phyloP scores from a whole-genome alignment of 1,140 invertebrate species.

The Planococcus citri region DNA sequence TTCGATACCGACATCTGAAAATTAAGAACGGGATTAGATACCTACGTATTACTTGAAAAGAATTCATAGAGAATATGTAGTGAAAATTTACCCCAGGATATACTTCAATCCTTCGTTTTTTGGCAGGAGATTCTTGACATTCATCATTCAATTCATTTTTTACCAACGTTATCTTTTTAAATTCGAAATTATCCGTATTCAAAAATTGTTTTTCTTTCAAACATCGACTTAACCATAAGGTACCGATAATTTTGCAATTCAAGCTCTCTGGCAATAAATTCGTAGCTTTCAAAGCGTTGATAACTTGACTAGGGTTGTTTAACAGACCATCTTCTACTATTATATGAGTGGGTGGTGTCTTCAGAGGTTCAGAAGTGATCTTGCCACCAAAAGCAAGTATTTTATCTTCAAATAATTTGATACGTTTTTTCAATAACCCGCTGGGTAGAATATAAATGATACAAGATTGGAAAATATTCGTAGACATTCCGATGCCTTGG shows the following conservation, averaged over 20 bases:
- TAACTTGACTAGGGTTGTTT: not conserved
- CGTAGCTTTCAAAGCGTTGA: not conserved
- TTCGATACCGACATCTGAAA: not conserved
- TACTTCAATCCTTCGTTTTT: not conserved
- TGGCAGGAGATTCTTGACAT: not conserved
- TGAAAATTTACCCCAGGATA: not conserved
- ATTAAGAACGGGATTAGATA: not conserved
- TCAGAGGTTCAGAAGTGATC: not conserved
- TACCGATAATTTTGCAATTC: not conserved
- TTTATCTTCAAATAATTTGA: not conserved
- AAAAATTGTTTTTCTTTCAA: slow-evolving; percentile 14
- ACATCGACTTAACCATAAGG: not conserved
- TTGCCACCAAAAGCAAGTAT: not conserved
- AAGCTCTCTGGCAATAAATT: not conserved
- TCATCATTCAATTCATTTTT: not conserved
- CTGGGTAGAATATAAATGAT: not conserved
- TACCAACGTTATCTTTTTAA: not conserved
- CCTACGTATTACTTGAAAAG: not conserved
- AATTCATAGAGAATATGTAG: not conserved
- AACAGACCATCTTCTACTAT: not conserved
- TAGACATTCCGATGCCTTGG: not conserved
- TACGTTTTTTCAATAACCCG: not conserved
- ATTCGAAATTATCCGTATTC: not conserved
- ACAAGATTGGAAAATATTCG: not conserved
- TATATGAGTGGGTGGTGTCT: not conserved